phyloP scores from a whole-genome alignment of 2,797 vertebrate genomes.

The Pseudochaenichthys georgianus region DNA sequence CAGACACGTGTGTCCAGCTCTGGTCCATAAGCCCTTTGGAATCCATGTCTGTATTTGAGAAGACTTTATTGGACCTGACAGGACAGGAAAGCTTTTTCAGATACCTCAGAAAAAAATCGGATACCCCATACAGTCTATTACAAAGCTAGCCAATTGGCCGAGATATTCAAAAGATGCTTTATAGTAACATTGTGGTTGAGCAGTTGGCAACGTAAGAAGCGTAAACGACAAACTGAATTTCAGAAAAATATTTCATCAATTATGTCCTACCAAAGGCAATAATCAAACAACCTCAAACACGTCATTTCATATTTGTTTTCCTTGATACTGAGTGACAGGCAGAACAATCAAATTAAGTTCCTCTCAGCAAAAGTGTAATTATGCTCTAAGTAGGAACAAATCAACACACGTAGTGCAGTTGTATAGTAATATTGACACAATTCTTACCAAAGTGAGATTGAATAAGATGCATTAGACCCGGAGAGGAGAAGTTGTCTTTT shows the following conservation, averaged over 20 bases:
- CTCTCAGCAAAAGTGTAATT: slow-evolving; percentile 73
- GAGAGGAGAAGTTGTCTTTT: slow-evolving; percentile 59
- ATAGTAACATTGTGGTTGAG: slow-evolving; percentile 36
- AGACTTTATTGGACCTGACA: slow-evolving; percentile 91
- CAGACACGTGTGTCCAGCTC: slow-evolving; percentile 62
- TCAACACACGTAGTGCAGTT: slow-evolving; percentile 62
- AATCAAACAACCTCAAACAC: slow-evolving; percentile 64
- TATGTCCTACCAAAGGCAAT: slow-evolving; percentile 58
- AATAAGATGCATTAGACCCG: slow-evolving; percentile 50
- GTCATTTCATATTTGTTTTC: slow-evolving; percentile 70
- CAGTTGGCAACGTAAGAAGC: slow-evolving; percentile 38
- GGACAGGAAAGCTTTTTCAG: slow-evolving; percentile 86
- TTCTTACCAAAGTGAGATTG: slow-evolving; percentile 42
- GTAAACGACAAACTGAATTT: slow-evolving; percentile 50
- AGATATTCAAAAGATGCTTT: slow-evolving; percentile 55
- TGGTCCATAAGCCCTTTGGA: slow-evolving; percentile 77
- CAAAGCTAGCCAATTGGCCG: slow-evolving; percentile 74
- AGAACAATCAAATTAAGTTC: slow-evolving; percentile 76
- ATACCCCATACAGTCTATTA: slow-evolving; percentile 51
- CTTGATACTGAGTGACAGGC: slow-evolving; percentile 70
- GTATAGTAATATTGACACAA: slow-evolving; percentile 62
- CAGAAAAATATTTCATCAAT: slow-evolving; percentile 61
- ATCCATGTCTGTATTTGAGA: slow-evolving; percentile 84
- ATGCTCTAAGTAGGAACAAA: slow-evolving; percentile 69
- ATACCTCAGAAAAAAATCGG: slow-evolving; percentile 68